phyloP scores from a whole-genome alignment of 2,888 invertebrate genomes.

The Euzetes globulus region DNA sequence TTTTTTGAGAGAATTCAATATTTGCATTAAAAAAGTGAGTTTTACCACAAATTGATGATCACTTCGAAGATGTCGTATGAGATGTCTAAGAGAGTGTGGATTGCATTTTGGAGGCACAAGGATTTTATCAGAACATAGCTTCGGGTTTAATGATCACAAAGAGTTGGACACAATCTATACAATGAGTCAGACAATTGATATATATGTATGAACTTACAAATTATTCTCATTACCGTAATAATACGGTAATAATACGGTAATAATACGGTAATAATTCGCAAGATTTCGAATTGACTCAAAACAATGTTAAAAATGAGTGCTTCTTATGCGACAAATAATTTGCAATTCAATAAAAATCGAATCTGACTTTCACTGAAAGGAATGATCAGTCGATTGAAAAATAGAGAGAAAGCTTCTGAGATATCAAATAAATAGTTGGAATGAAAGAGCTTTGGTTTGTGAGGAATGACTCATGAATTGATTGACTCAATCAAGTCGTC shows the following conservation, averaged over 20 bases:
- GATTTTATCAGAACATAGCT: background rate
- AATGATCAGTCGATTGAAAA: too few species aligned
- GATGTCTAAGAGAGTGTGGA: background rate
- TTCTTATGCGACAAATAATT: background rate
- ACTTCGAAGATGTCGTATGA: background rate
- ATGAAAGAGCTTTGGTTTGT: too few species aligned
- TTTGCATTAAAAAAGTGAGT: background rate
- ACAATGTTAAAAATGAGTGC: too few species aligned
- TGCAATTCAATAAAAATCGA: background rate
- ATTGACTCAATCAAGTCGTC: slow-evolving; percentile 11
- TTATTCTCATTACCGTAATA: too few species aligned
- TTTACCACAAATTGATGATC: slow-evolving; percentile 10
- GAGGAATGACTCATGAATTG: background rate
- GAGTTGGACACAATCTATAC: slow-evolving; percentile 1
- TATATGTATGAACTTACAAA: too few species aligned
- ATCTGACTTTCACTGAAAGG: too few species aligned
- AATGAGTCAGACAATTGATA: too few species aligned
- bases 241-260: too few species aligned
- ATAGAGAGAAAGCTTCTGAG: too few species aligned
- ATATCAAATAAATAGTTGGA: too few species aligned
- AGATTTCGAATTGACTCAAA: background rate
- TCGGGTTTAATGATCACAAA: background rate
- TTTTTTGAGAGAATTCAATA: background rate
- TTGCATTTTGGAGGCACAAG: slow-evolving; percentile 25
- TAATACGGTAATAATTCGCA: background rate